These are phyloP conservation scores for Aleadryas rufinucha DNA, from an alignment of 2,113 vertebrate genomes.

Conservation along the genomic window DNA sequence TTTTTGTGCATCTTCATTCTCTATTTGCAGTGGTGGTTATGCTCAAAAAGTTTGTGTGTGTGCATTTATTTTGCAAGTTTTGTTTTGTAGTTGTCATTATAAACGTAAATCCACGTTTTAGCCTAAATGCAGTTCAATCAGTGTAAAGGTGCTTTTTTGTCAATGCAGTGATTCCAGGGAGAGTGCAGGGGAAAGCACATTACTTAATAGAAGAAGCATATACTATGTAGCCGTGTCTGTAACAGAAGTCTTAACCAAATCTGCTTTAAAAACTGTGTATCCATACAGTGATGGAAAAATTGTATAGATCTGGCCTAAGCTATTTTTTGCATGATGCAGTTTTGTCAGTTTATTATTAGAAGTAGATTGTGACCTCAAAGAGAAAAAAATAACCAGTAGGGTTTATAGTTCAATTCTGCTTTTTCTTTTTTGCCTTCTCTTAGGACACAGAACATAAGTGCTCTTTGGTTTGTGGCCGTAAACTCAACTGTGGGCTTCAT, in stretches of 20 bases:
- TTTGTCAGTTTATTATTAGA: background rate
- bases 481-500: constrained; percentile 94
- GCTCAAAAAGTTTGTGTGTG: background rate
- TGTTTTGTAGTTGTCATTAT: background rate
- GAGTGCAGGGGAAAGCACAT: background rate
- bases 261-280: background rate
- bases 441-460: constrained; percentile 92
- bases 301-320: background rate
- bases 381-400: background rate
- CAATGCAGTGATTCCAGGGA: background rate
- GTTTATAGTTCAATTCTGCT: background rate
- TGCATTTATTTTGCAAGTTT: background rate
- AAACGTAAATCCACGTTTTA: background rate
- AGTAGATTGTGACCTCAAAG: background rate
- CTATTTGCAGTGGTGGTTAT: background rate
- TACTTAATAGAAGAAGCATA: background rate
- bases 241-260: background rate
- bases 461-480: constrained; percentile 91
- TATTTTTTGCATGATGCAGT: background rate
- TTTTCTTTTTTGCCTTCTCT: background rate
- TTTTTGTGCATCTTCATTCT: background rate
- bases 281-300: background rate
- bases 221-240: background rate
- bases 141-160: background rate
- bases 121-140: background rate